Evolutionary conservation across 2,113 vertebrate species (phyloP), one percentile per base, ranked within the genome.

Genomic region (Polypterus senegalus): DNA sequence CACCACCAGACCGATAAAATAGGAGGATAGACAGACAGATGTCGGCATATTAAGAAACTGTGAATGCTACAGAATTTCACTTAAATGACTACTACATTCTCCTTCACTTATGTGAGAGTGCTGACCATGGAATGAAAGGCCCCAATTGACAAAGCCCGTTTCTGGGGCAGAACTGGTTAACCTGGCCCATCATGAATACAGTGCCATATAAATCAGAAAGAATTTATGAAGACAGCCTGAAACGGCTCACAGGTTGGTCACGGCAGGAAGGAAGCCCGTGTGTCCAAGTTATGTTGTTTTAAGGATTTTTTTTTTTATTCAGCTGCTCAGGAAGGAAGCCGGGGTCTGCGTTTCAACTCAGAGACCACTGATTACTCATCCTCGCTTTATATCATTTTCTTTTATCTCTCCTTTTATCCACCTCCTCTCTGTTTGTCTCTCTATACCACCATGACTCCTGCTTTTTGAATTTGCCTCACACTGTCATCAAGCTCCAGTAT

Each of bases 241-340:
- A 71, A 66, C 60, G 63, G 70, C 70, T 70, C 70, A 66, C 65
- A 54, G 66, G 66, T 63, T 62, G 71, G 70, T 67, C 71, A 70
- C 64, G 44, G 67, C 71, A 91, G 88, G 89, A 92, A 90, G 89
- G 89, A 92, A 90, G 82, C 80, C 70, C 83, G 80, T 60, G 74
- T 72, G 77, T 84, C 78, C 82, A 70, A 60, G 78, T 72, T 82
- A 79, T 85, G 83, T 88, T 86, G 86, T 90, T 87, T 81, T 86
- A 87, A 86, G 83, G 79, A 77, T 83, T 86, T 84, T 85, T 86
- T 74, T 69, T 79, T 87, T 86, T 79, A 83, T 86, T 82, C 85
- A 76, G 82, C 84, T 79, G 79, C 76, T 81, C 86, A 86, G 89
- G 88, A 91, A 91, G 85, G 86, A 91, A 91, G 88, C 83, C 77